Evolutionary conservation across 2,797 vertebrate species (phyloP), one percentile per base, ranked within the genome.

Genomic region (Lophius americanus): DNA sequence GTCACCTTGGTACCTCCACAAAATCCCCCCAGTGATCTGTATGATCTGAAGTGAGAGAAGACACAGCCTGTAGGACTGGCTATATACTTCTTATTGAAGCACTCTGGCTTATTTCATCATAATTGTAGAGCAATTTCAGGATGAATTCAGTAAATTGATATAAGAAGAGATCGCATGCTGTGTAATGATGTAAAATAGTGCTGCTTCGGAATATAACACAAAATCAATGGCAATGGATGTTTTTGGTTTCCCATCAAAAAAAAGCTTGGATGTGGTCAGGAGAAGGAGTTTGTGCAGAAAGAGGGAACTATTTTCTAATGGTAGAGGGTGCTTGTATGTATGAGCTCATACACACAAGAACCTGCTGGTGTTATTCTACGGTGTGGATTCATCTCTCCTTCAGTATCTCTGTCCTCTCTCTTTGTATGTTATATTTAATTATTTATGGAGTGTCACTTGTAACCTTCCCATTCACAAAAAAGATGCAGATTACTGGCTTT

Each of bases 31-130:
- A 23, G 23, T 23, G 23, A 23, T 23, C 23, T 23, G 23, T 67
- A 61, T 68, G 75, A 85, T 82, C 62, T 14, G 35, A 72, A 58
- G 56, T 43, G 12, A 63, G 65, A 75, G 69, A 56, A 64, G 69
- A 76, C 60, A 23, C 33, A 63, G 77, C 72, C 73, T 33, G 60
- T 63, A 79, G 49, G 57, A 77, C 67, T 32, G 64, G 57, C 63
- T 76, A 54, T 73, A 73, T 50, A 33, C 77, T 64, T 64, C 69
- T 60, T 74, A 85, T 78, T 85, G 84, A 39, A 68, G 41, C 42
- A 12, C 60, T 53, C 39, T 23, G 57, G 61, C 60, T 75, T 76
- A 56, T 85, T 81, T 79, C 64, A 70, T 85, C 64, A 71, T 37
- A 57, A 39, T 9, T 23, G 14, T 41, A n/a, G 55, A 70, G 49